Conservation (phyloP, 2,888 invertebrate genomes). For the Anagyrus pseudococci region DNA sequence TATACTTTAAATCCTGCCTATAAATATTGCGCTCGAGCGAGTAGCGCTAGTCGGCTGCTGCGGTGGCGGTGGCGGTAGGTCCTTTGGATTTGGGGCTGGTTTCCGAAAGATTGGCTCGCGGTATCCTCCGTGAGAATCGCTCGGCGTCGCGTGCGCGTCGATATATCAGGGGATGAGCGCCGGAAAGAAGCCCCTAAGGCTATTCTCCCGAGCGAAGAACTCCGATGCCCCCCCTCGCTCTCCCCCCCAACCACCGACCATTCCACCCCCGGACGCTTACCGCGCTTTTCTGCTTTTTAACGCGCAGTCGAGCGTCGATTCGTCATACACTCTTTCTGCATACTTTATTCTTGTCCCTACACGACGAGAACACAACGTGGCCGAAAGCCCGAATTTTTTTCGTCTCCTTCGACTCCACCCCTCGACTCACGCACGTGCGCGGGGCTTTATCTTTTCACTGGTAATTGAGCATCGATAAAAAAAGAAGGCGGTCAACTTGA, state of each 20-base stretch:
- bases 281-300: no score
- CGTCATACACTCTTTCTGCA: conserved; percentile 25
- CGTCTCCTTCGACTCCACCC: no score
- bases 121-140: conserved; percentile 60
- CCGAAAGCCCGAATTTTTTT: no score
- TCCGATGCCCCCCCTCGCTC: conserved; percentile 16
- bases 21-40: conserved; percentile 57
- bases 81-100: conserved; percentile 61
- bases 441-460: no score
- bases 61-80: conserved; percentile 39
- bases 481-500: no score
- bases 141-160: conserved; percentile 48
- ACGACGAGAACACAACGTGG: conserved; percentile 8
- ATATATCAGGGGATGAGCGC: conserved; percentile 59
- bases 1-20: conserved; percentile 62
- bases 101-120: conserved; percentile 63
- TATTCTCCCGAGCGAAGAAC: no score
- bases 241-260: not conserved
- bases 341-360: conserved; percentile 5
- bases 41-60: no score
- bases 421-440: no score
- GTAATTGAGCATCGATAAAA: no score
- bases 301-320: conserved; percentile 16
- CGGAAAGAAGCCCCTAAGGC: conserved; percentile 42
- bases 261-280: not conserved